Evolutionary conservation across 2,113 vertebrate genomes (phyloP), one percentile per base, ranked within the genome.

Genomic region (Willisornis vidua): DNA sequence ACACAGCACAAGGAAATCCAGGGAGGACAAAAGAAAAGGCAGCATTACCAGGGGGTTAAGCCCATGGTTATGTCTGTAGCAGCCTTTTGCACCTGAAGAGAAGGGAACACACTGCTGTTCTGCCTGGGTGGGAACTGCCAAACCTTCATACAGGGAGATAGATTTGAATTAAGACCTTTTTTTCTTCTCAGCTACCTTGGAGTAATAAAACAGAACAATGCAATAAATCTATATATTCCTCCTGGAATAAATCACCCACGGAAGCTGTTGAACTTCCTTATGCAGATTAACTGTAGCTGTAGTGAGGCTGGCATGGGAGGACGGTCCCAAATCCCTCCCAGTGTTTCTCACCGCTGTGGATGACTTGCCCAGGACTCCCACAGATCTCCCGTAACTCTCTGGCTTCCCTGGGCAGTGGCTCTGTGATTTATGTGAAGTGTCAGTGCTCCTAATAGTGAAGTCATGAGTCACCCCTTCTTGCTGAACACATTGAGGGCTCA

Each of bases 41-140:
- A 63, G 63, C 52, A 54, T 29, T 18, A 15, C 17, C 25, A 17
- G 16, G 29, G 15, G 14, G 10, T 73, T 11, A 28, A 54, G 20
- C 22, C 22, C 33, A 3, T 2, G 2, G 43, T 35, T 31, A 22
- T 26, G 18, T 19, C 10, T 14, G 0, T 3, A 2, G 67, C 28
- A 83, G 35, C n/a, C 45, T 79, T 70, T 75, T 63, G 19, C n/a
- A 39, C 7, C 35, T 19, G 25, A 54, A n/a, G 76, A 41, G 67
- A 75, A 59, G 35, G 63, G 49, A 80, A 77, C 9, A 39, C 2
- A 1, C 25, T 25, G 35, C 43, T 28, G 33, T 29, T 49, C 92
- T 76, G 29, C 45, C 73, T 41, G 12, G 26, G 18, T 43, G 22
- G 31, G 46, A 70, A 35, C 15, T 1, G 10, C n/a, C 63, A 65